Conservation (phyloP, 2,113 vertebrate species). For the Illadopsis cleaveri region DNA sequence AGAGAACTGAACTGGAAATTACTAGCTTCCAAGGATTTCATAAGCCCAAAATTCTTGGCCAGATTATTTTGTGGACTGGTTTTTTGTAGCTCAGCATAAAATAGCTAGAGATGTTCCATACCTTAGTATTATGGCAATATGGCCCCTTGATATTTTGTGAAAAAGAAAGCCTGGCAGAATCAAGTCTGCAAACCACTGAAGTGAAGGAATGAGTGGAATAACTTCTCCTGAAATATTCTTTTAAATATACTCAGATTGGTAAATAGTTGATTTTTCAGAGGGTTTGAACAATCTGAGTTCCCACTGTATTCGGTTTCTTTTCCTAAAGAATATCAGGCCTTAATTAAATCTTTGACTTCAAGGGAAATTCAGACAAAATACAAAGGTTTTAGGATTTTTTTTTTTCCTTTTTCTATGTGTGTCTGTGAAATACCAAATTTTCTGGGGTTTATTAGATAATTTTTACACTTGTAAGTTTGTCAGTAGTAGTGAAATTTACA, state of each 20-base stretch:
- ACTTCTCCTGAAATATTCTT: background rate
- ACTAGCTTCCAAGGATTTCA: background rate
- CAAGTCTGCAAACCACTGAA: background rate
- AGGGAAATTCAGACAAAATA: background rate
- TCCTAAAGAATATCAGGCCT: background rate
- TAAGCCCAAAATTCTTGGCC: background rate
- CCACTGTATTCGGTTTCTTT: background rate
- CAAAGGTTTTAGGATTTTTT: background rate
- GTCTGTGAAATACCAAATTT: background rate
- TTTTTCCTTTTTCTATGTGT: background rate
- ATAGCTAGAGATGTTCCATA: background rate
- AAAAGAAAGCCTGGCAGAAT: background rate
- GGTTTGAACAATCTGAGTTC: accelerated
- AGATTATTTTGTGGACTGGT: background rate
- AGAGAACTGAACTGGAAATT: background rate
- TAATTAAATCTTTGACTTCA: background rate
- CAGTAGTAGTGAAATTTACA: background rate
- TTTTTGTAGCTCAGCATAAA: background rate
- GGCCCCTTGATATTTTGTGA: background rate
- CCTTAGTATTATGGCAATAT: background rate
- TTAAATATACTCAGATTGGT: background rate
- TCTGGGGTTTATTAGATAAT: background rate
- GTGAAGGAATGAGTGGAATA: background rate
- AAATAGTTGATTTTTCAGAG: background rate
- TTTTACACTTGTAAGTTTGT: background rate